Percentiles rank a stretch among this genome's conserved stretches.
These are phyloP conservation scores for Ruditapes philippinarum DNA, from an alignment of 1,140 invertebrate species.

Conservation along the genomic window DNA sequence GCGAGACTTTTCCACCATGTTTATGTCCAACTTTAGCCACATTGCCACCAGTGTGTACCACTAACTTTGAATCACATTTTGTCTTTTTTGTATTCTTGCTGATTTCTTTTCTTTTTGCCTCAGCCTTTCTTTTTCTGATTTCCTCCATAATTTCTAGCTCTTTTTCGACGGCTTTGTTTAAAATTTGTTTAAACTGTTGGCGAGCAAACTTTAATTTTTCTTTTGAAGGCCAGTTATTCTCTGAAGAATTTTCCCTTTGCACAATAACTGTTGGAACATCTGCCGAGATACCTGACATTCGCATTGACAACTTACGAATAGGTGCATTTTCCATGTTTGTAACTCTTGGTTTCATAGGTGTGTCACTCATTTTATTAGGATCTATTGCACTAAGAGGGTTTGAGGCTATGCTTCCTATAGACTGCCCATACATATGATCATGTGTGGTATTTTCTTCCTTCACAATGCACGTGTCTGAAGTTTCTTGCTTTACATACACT, in stretches of 20 bases:
- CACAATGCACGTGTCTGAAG: background rate
- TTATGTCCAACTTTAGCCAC: background rate
- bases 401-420: background rate
- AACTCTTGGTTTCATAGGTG: slow-evolving; percentile 54
- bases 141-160: slow-evolving; percentile 36
- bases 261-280: slow-evolving; percentile 35
- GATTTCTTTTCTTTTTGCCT: background rate
- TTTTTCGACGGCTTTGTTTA: slow-evolving; percentile 56
- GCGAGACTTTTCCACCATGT: background rate
- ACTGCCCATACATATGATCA: slow-evolving; percentile 60
- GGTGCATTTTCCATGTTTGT: slow-evolving; percentile 55
- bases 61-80: background rate
- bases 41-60: slow-evolving; percentile 2
- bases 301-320: slow-evolving; percentile 59
- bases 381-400: slow-evolving; percentile 59
- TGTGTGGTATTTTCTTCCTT: slow-evolving; percentile 41
- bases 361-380: slow-evolving; percentile 62
- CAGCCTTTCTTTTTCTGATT: slow-evolving; percentile 15
- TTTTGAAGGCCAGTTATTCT: slow-evolving; percentile 59
- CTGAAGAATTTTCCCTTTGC: slow-evolving; percentile 35
- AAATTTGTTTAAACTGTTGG: slow-evolving; percentile 33
- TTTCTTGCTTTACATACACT: slow-evolving; percentile 13
- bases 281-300: background rate
- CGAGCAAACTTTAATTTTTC: slow-evolving; percentile 62
- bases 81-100: background rate